Evolutionary conservation across 2,113 vertebrate species (phyloP).

Genomic region (Myrmecobius fasciatus): DNA sequence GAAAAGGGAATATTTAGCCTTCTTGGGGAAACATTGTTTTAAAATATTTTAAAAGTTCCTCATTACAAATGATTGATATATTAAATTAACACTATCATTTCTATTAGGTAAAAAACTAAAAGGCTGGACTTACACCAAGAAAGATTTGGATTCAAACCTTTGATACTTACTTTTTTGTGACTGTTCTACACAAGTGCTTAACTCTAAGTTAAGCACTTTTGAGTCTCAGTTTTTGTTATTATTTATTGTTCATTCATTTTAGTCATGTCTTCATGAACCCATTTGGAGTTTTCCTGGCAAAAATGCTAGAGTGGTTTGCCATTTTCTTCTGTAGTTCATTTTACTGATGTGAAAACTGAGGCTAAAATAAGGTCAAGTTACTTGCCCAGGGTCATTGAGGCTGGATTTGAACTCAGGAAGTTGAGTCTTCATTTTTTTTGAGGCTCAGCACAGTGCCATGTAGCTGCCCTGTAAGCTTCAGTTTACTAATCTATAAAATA

Average conservation of each 20-base stretch:
- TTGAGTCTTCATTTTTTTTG: not conserved
- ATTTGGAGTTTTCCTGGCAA: not conserved
- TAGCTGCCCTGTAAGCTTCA: not conserved
- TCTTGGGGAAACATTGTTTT: slow-evolving; percentile 1
- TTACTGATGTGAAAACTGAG: not conserved
- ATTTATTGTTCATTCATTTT: not conserved
- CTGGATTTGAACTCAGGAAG: not conserved
- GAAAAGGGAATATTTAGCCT: not conserved
- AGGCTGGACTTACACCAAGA: not conserved
- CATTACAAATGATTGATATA: not conserved
- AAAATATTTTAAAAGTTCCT: not conserved
- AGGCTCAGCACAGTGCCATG: not conserved
- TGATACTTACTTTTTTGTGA: not conserved
- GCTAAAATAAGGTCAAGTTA: not conserved
- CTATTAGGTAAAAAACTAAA: not conserved
- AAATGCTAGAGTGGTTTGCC: not conserved
- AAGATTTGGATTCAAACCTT: not conserved
- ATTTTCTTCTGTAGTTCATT: not conserved
- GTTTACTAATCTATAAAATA: not conserved
- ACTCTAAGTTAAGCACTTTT: too few relatives aligned
- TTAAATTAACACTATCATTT: not conserved
- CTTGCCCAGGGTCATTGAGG: not conserved
- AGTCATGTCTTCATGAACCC: not conserved
- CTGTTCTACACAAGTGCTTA: not conserved
- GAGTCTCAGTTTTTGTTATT: not conserved